Base-by-base conservation (phyloP, 37 sponge, comb jelly and placozoan species). In the Cladorhizidae sp. region DNA sequence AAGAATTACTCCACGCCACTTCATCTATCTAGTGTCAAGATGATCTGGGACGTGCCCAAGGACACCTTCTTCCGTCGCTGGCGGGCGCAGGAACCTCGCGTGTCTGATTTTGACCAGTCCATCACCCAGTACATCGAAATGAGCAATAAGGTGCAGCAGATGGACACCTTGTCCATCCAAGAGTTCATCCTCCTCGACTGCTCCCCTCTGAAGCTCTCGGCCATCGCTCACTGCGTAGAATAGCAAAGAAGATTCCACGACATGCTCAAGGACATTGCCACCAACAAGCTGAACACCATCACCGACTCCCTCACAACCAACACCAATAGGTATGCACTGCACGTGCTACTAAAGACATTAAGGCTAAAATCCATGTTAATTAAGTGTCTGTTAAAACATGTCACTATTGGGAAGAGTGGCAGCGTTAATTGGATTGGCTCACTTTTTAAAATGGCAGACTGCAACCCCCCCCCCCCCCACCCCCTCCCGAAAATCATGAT, bases 111-210 rank as follows among this genome's bases (percentile, higher is more conserved):
- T 81, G 99, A 96, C 43, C 73, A 75, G 61, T 40, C 82, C 73
- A 76, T 87, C 29, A 71, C 82, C 0, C 76, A 76, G 82, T 97
- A 94, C 85, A 81, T 78, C 61, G 95, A 94, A 51, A 76, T 97
- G 45, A 92, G 93, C 70, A 89, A 89, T 72, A 95, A 93, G 55
- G 95, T 91, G 52, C 95, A 94, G 82, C 83, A 94, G 69, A 87
- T 93, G 69, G 99, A 99, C 75, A 96, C 99, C 29, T 83, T 96
- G 33, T 82, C 79, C 63, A 94, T 82, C 62, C 85, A 94, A 71
- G 93, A 97, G 75, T 99, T 96, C 57, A 88, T 99, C 18, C 82
- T 99, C 74, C 84, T 99, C 21, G 99, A 99, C 79, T 96, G 95
- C 78, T 94, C 95, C 61, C 93, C 95, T 7, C 97, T 99, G 74